Conservation (phyloP, 2,888 invertebrate species). For the Nomada fabriciana region DNA sequence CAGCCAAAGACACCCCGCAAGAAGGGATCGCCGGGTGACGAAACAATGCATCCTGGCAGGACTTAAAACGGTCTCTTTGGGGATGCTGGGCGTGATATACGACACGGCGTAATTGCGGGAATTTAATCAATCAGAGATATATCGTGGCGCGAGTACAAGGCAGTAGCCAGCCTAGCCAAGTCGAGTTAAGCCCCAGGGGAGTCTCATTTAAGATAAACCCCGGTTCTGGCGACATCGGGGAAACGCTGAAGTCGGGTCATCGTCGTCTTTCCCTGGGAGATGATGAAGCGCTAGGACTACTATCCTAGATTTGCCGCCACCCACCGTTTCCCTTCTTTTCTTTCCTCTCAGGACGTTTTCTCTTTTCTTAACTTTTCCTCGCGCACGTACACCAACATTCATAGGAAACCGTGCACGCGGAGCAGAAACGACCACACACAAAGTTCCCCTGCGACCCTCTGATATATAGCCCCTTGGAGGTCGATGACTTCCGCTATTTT, state of each 20-base stretch:
- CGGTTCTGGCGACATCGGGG: conserved; percentile 51
- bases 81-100: conserved; percentile 76
- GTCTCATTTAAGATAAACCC: conserved; percentile 79
- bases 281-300: conserved; percentile 77
- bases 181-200: conserved; percentile 77
- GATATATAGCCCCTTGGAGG: conserved; percentile 87
- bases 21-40: conserved; percentile 25
- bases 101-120: conserved; percentile 81
- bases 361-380: conserved; percentile 70
- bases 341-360: conserved; percentile 35
- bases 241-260: conserved; percentile 53
- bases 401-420: conserved; percentile 40
- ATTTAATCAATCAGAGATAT: conserved; percentile 83
- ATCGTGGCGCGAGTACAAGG: conserved; percentile 67
- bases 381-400: conserved; percentile 44
- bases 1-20: background rate
- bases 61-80: conserved; percentile 59
- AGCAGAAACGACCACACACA: conserved; percentile 56
- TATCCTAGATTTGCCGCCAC: conserved; percentile 73
- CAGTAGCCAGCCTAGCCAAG: conserved; percentile 72
- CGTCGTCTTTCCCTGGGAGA: conserved; percentile 62
- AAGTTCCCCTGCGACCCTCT: conserved; percentile 77
- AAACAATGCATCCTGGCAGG: conserved; percentile 52
- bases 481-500: conserved; percentile 88
- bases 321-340: conserved; percentile 28